Percentiles rank a stretch among this genome's conserved stretches.
These are phyloP conservation scores for Tamandua tetradactyla DNA, from an alignment of 2,797 vertebrate genomes.

Conservation along the genomic window DNA sequence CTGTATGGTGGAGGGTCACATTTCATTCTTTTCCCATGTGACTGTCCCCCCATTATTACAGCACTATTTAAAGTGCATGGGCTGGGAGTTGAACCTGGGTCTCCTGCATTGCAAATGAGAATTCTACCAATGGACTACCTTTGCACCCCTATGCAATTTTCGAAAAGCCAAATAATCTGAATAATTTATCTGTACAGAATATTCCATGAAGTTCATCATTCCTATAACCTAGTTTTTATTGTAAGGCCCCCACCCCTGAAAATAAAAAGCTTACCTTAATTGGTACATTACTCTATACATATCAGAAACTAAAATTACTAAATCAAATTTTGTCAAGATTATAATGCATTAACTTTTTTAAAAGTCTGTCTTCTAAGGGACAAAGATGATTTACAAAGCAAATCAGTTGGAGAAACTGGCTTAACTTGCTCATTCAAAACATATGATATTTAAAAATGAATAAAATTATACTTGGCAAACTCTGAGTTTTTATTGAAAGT, in stretches of 20 bases:
- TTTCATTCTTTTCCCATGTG: too few species aligned
- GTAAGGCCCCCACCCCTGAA: too few species aligned
- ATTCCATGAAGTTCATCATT: background rate
- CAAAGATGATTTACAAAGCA: slow-evolving; percentile 51
- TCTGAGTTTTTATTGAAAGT: slow-evolving; percentile 37
- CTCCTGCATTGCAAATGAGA: too few species aligned
- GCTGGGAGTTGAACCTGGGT: too few species aligned
- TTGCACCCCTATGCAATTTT: too few species aligned
- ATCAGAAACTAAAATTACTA: slow-evolving; percentile 16
- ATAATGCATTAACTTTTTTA: slow-evolving; percentile 9
- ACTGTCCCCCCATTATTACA: too few species aligned
- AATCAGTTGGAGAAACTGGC: slow-evolving; percentile 40
- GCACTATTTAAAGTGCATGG: too few species aligned
- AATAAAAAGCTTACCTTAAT: background rate
- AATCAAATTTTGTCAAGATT: background rate
- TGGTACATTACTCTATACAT: background rate
- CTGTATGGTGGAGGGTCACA: too few species aligned
- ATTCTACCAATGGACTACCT: too few species aligned
- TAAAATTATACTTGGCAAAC: slow-evolving; percentile 36
- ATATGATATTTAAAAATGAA: slow-evolving; percentile 55
- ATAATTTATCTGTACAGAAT: background rate
- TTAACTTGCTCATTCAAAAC: slow-evolving; percentile 59
- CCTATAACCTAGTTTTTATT: background rate
- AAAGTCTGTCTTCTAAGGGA: slow-evolving; percentile 55
- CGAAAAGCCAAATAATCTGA: background rate